Conservation (phyloP, 2,797 vertebrate genomes). For the Neosilurus hyrtlii region DNA sequence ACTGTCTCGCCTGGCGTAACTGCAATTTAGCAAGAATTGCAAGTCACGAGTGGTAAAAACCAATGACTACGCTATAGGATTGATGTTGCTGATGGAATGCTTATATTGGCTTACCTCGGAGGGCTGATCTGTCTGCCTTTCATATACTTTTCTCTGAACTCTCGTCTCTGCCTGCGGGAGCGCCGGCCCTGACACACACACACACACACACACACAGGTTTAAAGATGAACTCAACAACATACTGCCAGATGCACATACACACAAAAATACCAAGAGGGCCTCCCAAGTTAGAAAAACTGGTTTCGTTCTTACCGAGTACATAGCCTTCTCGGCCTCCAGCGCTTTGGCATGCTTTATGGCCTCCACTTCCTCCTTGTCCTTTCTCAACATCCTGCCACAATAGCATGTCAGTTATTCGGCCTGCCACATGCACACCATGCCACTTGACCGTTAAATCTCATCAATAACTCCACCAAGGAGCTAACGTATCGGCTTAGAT, state of each 20-base stretch:
- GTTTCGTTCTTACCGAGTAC: slow-evolving; percentile 86
- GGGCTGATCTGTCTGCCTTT: slow-evolving; percentile 96
- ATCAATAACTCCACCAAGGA: slow-evolving; percentile 30
- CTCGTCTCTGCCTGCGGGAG: slow-evolving; percentile 90
- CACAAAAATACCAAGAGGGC: background rate
- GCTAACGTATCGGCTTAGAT: background rate
- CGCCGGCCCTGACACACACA: slow-evolving; percentile 80
- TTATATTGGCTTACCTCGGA: slow-evolving; percentile 77
- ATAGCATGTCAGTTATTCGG: slow-evolving; percentile 33
- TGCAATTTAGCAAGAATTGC: slow-evolving; percentile 54
- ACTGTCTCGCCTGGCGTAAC: slow-evolving; percentile 93
- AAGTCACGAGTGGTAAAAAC: background rate
- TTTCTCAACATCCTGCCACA: slow-evolving; percentile 89
- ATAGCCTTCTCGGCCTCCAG: slow-evolving; percentile 97
- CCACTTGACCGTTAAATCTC: background rate
- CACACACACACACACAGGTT: background rate
- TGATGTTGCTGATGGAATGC: background rate
- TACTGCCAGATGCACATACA: background rate
- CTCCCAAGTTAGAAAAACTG: slow-evolving; percentile 19
- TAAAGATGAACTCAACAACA: background rate
- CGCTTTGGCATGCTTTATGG: slow-evolving; percentile 96
- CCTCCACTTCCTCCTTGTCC: slow-evolving; percentile 96
- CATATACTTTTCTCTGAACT: slow-evolving; percentile 93
- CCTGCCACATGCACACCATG: slow-evolving; percentile 10
- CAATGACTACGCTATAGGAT: background rate